Evolutionary conservation across 2,888 invertebrate species (phyloP), one percentile per base, ranked within the genome.

Genomic region (Polydrusus pterygomalis): DNA sequence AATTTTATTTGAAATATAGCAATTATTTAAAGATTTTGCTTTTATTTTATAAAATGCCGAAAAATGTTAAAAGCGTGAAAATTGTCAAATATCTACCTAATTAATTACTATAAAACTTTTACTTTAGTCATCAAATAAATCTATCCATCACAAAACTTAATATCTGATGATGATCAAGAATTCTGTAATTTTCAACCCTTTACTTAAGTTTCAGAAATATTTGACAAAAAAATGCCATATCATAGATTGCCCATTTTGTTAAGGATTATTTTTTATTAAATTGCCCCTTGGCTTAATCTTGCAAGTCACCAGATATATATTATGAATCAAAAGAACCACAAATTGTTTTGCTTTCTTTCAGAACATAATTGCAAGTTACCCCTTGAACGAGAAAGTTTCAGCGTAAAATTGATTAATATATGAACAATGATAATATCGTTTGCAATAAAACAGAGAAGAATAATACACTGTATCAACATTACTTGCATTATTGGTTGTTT

Each of bases 381-480:
- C 58, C 18, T 60, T 11, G 18, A 60, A 17, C 18, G 0, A 18
- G 17, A 9, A 60, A 38, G 38, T 15, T 38, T 60, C 6, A 38
- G 58, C 38, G 38, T 38, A 60, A 60, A 38, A 60, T 60, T 60
- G 58, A 60, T 60, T 60, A 60, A 60, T 60, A 60, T 18, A 38
- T 60, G 38, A 34, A 60, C 58, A 60, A 60, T 60, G 58, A 60
- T 60, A 60, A 60, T 18, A 60, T 60, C 58, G 38, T 60, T 60
- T 38, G 58, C 58, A 40, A 60, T 60, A 60, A 60, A 60, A 60
- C 58, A 38, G 15, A 60, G 17, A 38, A 56, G 15, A 56, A 60
- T 34, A 38, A 60, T 38, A 11, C 38, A 56, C n/a, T 56, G 58
- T 5, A 9, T 60, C 38, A 18, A 9, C 58, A 60, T 60, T 60